Conservation (phyloP, 1,140 invertebrate species). For the Drosophila rufa region DNA sequence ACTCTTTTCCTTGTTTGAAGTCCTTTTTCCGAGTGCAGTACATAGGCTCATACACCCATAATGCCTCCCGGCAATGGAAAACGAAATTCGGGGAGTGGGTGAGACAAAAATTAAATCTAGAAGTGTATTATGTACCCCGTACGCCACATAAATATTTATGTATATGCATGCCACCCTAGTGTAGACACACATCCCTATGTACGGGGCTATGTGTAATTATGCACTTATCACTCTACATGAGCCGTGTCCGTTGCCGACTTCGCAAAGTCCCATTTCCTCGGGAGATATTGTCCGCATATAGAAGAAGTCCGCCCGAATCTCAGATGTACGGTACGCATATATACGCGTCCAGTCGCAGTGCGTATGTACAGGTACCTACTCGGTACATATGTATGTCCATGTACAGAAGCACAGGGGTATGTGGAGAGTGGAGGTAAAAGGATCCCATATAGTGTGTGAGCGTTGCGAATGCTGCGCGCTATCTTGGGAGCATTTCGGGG, state of each 20-base stretch:
- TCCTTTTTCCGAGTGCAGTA: constrained; percentile 33
- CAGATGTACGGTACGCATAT: constrained; percentile 56
- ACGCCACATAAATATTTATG: constrained; percentile 36
- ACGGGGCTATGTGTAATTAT: constrained; percentile 48
- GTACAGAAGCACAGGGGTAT: constrained; percentile 47
- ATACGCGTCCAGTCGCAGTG: constrained; percentile 53
- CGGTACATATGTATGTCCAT: constrained; percentile 36
- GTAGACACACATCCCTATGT: constrained; percentile 32
- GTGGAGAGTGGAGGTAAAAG: constrained; percentile 44
- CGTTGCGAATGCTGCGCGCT: constrained; percentile 60
- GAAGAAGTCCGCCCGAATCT: constrained; percentile 50
- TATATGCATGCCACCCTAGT: constrained; percentile 24
- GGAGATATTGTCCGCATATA: constrained; percentile 61
- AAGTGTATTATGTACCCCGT: constrained; percentile 42
- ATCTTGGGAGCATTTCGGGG: constrained; percentile 67
- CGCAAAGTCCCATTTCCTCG: constrained; percentile 72
- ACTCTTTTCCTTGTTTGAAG: not conserved
- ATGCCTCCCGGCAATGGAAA: constrained; percentile 45
- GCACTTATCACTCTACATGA: constrained; percentile 49
- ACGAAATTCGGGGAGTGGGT: constrained; percentile 49
- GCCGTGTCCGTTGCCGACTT: constrained; percentile 47
- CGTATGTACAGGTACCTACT: constrained; percentile 53
- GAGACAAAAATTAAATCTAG: constrained; percentile 71
- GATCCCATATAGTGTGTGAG: constrained; percentile 35
- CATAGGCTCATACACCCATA: constrained; percentile 43